These are phyloP conservation scores for Polyergus mexicanus DNA, from an alignment of 1,140 invertebrate genomes.

Conservation along the genomic window DNA sequence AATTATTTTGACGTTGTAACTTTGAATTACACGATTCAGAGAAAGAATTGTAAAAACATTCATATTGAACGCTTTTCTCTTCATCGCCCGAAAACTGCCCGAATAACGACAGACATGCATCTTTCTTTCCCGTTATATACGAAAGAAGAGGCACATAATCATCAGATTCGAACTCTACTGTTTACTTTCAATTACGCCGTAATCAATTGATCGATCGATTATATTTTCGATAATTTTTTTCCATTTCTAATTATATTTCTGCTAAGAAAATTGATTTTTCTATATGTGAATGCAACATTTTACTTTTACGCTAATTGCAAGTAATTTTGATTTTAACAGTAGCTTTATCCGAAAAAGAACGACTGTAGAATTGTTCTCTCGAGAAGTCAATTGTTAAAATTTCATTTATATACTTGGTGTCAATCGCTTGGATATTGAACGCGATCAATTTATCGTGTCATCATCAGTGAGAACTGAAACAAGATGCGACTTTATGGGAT, in stretches of 20 bases:
- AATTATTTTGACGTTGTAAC: not conserved
- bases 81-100: not conserved
- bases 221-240: slow-evolving; percentile 17
- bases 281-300: not conserved
- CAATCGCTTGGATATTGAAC: not conserved
- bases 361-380: not conserved
- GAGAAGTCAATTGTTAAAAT: not conserved
- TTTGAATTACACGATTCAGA: slow-evolving; percentile 8
- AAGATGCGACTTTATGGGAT: not conserved
- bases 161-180: slow-evolving; percentile 21
- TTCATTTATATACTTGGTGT: not conserved
- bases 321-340: not conserved
- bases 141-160: slow-evolving; percentile 3
- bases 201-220: not conserved
- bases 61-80: slow-evolving; percentile 31
- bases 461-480: not conserved
- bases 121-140: slow-evolving; percentile 16
- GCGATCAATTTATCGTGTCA: not conserved
- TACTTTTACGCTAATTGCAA: not conserved
- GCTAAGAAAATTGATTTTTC: not conserved
- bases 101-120: slow-evolving; percentile 3
- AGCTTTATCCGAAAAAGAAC: not conserved
- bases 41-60: slow-evolving; percentile 26
- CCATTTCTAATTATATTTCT: slow-evolving; percentile 57
- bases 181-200: slow-evolving; percentile 51